These are phyloP conservation scores for Montipora sp. DNA, from an alignment of 64 coral and sea anemone species.

Conservation along the genomic window DNA sequence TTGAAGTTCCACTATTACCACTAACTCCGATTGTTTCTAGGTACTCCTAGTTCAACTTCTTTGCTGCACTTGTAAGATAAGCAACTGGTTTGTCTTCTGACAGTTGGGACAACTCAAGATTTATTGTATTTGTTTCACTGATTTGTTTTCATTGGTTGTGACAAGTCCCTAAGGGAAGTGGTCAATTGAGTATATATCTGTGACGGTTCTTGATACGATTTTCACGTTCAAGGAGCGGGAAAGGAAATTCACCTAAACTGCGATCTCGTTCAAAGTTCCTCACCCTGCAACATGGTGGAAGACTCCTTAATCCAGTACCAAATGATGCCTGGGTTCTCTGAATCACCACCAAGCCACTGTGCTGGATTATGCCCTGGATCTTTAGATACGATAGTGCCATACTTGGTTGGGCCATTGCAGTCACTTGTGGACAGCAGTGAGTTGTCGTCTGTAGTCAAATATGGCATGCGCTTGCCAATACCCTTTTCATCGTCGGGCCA, in stretches of 20 bases:
- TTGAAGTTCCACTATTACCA: too few relatives aligned
- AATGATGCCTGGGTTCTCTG: conserved; percentile 69
- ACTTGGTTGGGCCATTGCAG: conserved; percentile 42
- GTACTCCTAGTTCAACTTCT: too few relatives aligned
- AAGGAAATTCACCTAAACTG: too few relatives aligned
- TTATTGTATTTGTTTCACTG: too few relatives aligned
- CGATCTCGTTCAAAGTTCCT: background rate
- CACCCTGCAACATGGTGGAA: conserved; percentile 76
- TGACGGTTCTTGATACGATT: background rate
- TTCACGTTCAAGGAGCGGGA: background rate
- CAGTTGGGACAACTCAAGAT: too few relatives aligned
- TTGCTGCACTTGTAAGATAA: too few relatives aligned
- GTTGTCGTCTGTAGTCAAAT: conserved; percentile 40
- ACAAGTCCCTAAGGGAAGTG: too few relatives aligned
- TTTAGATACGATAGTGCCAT: conserved; percentile 77
- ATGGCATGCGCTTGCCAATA: conserved; percentile 80
- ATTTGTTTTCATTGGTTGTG: too few relatives aligned
- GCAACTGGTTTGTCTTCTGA: too few relatives aligned
- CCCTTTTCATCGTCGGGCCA: conserved; percentile 76
- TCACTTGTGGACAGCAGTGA: conserved; percentile 76
- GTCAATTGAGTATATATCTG: too few relatives aligned
- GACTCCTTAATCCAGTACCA: conserved; percentile 97
- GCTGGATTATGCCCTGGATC: conserved; percentile 41
- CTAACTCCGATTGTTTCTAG: too few relatives aligned
- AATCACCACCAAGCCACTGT: conserved; percentile 69